phyloP scores from a whole-genome alignment of 2,888 invertebrate species.

The Dione juno region DNA sequence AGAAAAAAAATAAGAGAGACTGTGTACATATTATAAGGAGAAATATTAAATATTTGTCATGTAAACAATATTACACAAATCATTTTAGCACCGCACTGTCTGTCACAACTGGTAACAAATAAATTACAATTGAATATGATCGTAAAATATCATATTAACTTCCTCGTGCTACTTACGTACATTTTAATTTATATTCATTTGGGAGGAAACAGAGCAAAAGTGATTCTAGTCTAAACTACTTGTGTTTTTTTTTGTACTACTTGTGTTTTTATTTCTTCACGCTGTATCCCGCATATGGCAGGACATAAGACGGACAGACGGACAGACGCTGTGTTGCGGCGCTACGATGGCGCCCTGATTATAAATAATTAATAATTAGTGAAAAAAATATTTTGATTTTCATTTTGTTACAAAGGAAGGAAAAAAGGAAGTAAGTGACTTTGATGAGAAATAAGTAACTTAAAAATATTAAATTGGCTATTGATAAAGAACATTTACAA shows the following conservation, averaged over 20 bases:
- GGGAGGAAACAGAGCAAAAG: constrained; percentile 5
- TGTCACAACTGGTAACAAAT: constrained; percentile 14
- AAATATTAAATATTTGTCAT: neutral
- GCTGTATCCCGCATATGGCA: too few species aligned
- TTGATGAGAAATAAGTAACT: neutral
- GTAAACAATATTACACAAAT: constrained; percentile 1
- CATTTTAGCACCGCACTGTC: too few species aligned
- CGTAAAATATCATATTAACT: constrained; percentile 7
- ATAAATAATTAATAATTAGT: neutral
- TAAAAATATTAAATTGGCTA: neutral
- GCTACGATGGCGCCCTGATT: too few species aligned
- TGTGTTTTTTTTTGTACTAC: too few species aligned
- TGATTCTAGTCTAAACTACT: too few species aligned
- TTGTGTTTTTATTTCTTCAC: too few species aligned
- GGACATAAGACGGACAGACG: too few species aligned
- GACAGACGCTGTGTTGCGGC: too few species aligned
- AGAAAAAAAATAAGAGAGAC: too few species aligned
- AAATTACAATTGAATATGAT: constrained; percentile 17
- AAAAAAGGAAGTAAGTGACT: too few species aligned
- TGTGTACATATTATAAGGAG: neutral
- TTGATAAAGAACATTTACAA: neutral
- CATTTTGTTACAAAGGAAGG: too few species aligned
- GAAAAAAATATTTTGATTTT: too few species aligned
- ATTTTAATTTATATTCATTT: neutral
- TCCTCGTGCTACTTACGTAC: constrained; percentile 11